A percentile compares a stretch with the other conserved stretches of the same genome.
These are phyloP conservation scores for Myiotriccus ornatus DNA, from an alignment of 2,797 vertebrate genomes.

Conservation along the genomic window DNA sequence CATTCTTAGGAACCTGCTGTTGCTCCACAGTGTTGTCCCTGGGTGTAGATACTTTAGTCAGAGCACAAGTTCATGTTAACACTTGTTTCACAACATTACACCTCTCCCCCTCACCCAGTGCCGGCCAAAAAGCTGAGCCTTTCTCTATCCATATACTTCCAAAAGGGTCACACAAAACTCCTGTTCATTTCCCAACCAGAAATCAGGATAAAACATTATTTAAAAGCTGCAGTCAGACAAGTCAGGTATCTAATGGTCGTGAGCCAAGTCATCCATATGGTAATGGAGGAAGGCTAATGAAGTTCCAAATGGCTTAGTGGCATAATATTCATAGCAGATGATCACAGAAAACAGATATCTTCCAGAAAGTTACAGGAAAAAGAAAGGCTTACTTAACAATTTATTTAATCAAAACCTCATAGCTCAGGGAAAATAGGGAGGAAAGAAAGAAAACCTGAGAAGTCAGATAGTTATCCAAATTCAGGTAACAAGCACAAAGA, in stretches of 20 bases:
- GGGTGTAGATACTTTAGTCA: not conserved
- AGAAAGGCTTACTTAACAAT: not conserved
- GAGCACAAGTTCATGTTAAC: not conserved
- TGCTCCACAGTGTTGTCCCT: not conserved
- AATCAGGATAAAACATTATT: not conserved
- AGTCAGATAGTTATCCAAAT: not conserved
- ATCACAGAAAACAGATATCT: not conserved
- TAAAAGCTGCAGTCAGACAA: constrained; percentile 11
- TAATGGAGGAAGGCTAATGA: constrained; percentile 9
- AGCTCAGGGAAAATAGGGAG: not conserved
- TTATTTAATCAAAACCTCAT: not conserved
- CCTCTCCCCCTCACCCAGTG: not conserved
- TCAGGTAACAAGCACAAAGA: not conserved
- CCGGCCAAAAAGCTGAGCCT: not conserved
- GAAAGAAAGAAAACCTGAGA: not conserved
- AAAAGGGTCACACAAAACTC: not conserved
- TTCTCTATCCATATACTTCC: not conserved
- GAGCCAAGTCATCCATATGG: constrained; percentile 8
- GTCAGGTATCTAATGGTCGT: not conserved
- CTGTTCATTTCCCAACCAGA: not conserved
- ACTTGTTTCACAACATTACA: not conserved
- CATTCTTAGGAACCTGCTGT: not conserved
- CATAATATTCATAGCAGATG: not conserved
- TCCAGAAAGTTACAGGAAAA: not conserved
- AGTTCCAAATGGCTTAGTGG: constrained; percentile 20